Conservation (phyloP, 1,140 invertebrate species). For the Achatina immaculata region DNA sequence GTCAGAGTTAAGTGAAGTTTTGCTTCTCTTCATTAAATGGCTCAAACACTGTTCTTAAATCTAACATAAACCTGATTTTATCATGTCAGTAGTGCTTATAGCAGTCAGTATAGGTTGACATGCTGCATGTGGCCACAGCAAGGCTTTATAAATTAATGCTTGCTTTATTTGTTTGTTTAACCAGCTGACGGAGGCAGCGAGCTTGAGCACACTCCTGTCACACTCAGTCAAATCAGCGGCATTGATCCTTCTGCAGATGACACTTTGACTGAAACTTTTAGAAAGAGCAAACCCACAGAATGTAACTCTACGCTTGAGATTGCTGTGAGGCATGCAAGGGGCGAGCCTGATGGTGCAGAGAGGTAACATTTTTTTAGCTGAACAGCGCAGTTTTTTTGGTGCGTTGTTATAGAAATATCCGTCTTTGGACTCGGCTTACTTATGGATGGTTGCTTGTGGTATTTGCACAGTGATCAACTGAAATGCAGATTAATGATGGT, state of each 20-base stretch:
- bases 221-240: conserved; percentile 64
- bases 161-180: not conserved
- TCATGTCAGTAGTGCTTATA: no score
- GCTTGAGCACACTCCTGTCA: conserved; percentile 54
- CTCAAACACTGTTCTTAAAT: no score
- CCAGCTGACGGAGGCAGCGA: not conserved
- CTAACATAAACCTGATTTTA: no score
- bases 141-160: not conserved
- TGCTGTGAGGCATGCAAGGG: conserved; percentile 63
- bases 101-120: no score
- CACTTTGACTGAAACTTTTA: conserved; percentile 52
- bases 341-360: conserved; percentile 67
- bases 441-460: no score
- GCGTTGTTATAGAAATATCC: no score
- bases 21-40: no score
- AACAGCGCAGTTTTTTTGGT: not conserved
- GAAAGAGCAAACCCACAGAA: conserved; percentile 40
- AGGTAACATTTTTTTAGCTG: conserved; percentile 19
- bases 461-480: no score
- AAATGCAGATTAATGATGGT: no score
- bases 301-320: conserved; percentile 62
- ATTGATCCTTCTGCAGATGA: conserved; percentile 58
- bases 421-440: no score
- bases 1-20: no score
- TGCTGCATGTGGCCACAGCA: no score